Conservation (phyloP, 2,888 invertebrate genomes). For the Crioceris asparagi region DNA sequence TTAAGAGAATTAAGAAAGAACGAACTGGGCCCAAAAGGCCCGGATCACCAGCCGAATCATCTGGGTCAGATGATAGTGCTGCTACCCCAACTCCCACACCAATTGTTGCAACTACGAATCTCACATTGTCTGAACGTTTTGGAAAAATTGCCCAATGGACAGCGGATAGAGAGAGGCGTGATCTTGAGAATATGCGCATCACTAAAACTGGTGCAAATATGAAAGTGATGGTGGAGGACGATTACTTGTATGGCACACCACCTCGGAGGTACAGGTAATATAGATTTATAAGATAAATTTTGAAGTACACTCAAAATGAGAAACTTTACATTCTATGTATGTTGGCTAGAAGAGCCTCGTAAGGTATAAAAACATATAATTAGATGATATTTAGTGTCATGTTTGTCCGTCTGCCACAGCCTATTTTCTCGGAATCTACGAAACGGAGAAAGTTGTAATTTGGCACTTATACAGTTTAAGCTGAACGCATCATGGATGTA, state of each 20-base stretch:
- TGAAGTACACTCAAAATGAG: too few relatives aligned
- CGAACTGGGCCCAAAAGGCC: conserved; percentile 31
- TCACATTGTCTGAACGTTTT: conserved; percentile 78
- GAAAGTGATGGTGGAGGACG: conserved; percentile 65
- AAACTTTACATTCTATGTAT: too few relatives aligned
- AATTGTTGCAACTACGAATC: conserved; percentile 47
- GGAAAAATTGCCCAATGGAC: conserved; percentile 91
- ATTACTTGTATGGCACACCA: conserved; percentile 41
- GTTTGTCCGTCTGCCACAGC: too few relatives aligned
- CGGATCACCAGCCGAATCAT: conserved; percentile 46
- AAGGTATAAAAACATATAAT: too few relatives aligned
- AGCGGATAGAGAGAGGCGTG: conserved; percentile 60
- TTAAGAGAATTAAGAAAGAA: conserved; percentile 37
- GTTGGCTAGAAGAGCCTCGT: too few relatives aligned
- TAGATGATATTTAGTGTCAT: too few relatives aligned
- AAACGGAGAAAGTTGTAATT: too few relatives aligned
- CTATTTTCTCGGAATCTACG: too few relatives aligned
- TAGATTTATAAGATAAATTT: too few relatives aligned
- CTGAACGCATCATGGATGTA: too few relatives aligned
- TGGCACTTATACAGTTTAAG: too few relatives aligned
- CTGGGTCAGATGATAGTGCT: conserved; percentile 49
- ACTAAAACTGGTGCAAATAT: conserved; percentile 66
- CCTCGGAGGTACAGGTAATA: conserved; percentile 49
- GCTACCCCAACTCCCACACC: conserved; percentile 49
- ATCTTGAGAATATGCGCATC: conserved; percentile 78